Evolutionary conservation across 1,140 invertebrate species (phyloP), one percentile per base, ranked within the genome.

Genomic region (Euura lappo): DNA sequence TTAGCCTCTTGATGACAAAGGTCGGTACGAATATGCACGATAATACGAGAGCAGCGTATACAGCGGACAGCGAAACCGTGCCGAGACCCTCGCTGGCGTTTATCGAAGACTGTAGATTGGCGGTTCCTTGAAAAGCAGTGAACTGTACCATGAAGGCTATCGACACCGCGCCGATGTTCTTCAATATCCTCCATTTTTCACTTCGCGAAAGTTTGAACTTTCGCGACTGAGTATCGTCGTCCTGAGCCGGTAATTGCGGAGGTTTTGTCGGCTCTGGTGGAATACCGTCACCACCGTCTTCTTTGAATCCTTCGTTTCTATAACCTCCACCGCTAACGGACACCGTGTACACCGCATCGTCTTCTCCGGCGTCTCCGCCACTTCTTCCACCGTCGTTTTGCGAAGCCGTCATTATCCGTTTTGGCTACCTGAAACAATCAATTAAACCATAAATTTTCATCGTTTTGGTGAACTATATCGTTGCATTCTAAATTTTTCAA

Each of bases 21-120:
- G 95, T 96, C 6, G 97, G 97, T 28, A 98, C 91, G 87, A 99
- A 97, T 85, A 98, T 94, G 85, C 95, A 98, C 11, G 96, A 97
- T 0, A 98, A 88, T 28, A 98, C 94, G 45, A 98, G 90, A 4
- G 95, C 93, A 7, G 92, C 95, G 84, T 98, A 99, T 67, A 98
- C 93, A 0, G 95, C 93, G 71, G 94, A 93, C 44, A 97, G 86
- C 0, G 95, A 95, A 0, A 94, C 93, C 0, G 95, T 96, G 60
- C 95, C 95, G 6, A 97, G 89, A 69, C 94, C 94, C 77, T 94
- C 94, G 78, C 90, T 91, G 3, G 94, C 93, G 84, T 96, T 96
- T 78, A 96, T 95, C 51, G 94, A 95, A 43, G 94, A 95, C 83
- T 97, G 97, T 4, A 98, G 88, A 80, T 97, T 97, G 0, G 96